Base-by-base conservation (phyloP, 2,888 invertebrate genomes). In the Spodoptera exigua region DNA sequence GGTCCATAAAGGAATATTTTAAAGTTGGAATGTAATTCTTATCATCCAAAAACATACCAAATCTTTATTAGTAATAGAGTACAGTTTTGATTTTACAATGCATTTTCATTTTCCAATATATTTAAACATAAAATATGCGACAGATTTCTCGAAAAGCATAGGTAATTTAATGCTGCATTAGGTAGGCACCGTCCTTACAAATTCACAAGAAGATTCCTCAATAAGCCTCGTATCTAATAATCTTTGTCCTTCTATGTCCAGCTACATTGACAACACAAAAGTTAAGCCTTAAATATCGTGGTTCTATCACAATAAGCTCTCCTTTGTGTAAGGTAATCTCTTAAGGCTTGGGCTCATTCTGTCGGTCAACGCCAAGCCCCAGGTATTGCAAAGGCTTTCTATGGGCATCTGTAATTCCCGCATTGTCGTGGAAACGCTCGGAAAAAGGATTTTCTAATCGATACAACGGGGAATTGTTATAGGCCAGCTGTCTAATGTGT, bases 401-500 rank as follows among this genome's bases (percentile, higher is more conserved):
- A 92, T 89, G 90, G 92, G 92, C 89, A 93, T 92, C 85, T 78
- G 76, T 92, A 89, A 89, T 89, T 78, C 88, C 66, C 69, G 69
- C 74, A 85, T 86, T 87, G 87, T 78, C 49, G 45, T 43, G 60
- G 41, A 70, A 65, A 65, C 51, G 55, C 51, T 56, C 43, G 13
- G 47, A 61, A 35, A n/a, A n/a, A 48, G 51, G 69, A 72, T 72
- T 70, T 72, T 57, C 68, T 68, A 43, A 71, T 70, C 68, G 47
- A 71, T 71, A 48, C 5, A 53, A 54, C 5, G 32, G 17, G 14
- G 53, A 10, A 60, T 59, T 56, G 56, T 66, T 39, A 44, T 43
- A 54, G 27, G 18, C 27, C 12, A 41, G 35, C 66, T 40, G 18
- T 48, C 40, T 57, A 14, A 36, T 27, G 7, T 3, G 5, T 16